phyloP scores from a whole-genome alignment of 2,797 vertebrate genomes.

The Coranthus polyacanthus region DNA sequence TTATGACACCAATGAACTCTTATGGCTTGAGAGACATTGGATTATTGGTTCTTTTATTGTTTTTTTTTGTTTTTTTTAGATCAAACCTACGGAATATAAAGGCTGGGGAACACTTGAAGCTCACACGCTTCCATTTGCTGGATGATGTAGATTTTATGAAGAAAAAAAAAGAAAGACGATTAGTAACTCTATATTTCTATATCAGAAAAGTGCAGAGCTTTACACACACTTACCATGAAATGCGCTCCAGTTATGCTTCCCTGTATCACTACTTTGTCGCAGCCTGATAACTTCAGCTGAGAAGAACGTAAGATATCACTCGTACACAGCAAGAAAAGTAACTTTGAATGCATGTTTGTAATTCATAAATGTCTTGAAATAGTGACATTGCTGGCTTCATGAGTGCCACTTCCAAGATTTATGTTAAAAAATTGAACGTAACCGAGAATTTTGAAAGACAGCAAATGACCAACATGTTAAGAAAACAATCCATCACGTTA shows the following conservation, averaged over 20 bases:
- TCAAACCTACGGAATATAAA: constrained; percentile 62
- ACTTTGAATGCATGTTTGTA: neutral
- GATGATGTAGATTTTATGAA: constrained; percentile 2
- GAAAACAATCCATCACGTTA: neutral
- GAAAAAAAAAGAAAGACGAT: neutral
- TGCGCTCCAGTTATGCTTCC: constrained; percentile 48
- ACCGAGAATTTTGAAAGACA: neutral
- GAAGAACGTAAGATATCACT: constrained; percentile 12
- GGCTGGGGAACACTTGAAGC: constrained; percentile 63
- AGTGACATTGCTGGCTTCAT: neutral
- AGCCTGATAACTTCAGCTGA: constrained; percentile 62
- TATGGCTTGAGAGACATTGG: neutral
- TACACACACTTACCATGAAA: constrained; percentile 59
- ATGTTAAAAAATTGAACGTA: neutral
- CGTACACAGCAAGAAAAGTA: neutral
- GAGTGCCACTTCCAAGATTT: neutral
- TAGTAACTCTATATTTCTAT: neutral
- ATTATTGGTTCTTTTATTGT: neutral
- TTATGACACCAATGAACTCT: too few species aligned
- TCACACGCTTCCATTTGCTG: constrained; percentile 60
- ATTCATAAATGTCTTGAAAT: neutral
- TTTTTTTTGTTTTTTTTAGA: neutral
- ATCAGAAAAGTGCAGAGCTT: neutral
- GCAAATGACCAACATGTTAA: neutral
- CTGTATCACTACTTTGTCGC: constrained; percentile 63